phyloP scores from a whole-genome alignment of 1,140 invertebrate species.

The Drosophila mojavensis region DNA sequence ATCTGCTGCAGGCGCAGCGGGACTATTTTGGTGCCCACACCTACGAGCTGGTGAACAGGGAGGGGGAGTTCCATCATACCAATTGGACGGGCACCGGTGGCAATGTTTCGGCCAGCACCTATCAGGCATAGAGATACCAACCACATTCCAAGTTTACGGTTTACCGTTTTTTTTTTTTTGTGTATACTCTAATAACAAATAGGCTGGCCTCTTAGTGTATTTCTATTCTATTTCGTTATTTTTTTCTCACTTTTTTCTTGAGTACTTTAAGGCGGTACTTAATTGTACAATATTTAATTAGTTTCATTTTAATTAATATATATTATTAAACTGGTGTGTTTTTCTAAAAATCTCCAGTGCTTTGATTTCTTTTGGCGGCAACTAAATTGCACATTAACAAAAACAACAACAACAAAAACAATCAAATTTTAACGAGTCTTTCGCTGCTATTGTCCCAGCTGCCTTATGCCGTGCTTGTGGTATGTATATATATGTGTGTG shows the following conservation, averaged over 20 bases:
- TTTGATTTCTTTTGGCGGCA: conserved; percentile 27
- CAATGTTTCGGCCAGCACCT: conserved; percentile 97
- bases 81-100: conserved; percentile 99
- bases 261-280: conserved; percentile 53
- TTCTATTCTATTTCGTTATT: background rate
- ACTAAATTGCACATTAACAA: conserved; percentile 30
- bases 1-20: conserved; percentile 97
- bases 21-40: conserved; percentile 99
- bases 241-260: conserved; percentile 29
- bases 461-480: conserved; percentile 3
- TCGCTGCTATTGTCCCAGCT: conserved; percentile 39
- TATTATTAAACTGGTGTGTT: conserved; percentile 74
- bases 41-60: conserved; percentile 94
- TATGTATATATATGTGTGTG: conserved; percentile 19
- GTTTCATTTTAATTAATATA: conserved; percentile 54
- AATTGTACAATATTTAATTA: conserved; percentile 45
- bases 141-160: conserved; percentile 1
- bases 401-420: conserved; percentile 26
- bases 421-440: conserved; percentile 55
- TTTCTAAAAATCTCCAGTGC: conserved; percentile 40
- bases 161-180: background rate
- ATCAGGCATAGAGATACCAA: conserved; percentile 90
- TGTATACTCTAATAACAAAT: conserved; percentile 4
- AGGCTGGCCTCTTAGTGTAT: conserved; percentile 16
- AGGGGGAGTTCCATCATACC: conserved; percentile 97